Evolutionary conservation across 2,888 invertebrate species (phyloP), one percentile per base, ranked within the genome.

Genomic region (Abscondita cerata): DNA sequence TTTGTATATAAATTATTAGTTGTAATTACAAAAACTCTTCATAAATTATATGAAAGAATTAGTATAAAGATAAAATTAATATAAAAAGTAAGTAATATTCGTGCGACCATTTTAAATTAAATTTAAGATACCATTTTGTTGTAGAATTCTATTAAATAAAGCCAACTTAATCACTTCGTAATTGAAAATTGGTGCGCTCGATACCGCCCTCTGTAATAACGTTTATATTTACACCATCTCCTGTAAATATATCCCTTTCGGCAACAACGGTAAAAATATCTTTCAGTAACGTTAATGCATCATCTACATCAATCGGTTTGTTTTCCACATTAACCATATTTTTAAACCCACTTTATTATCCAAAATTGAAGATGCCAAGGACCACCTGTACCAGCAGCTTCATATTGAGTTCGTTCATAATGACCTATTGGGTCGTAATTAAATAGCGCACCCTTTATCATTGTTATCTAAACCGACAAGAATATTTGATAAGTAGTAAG

Each of bases 341-440:
- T 76, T 91, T 66, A 89, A 86, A 1, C 95, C 97, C 79, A 98
- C 88, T 84, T 98, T 97, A 80, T 96, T 98, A 79, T 99, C 99
- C 40, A 99, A 85, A 16, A 99, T 85, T 0, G 99, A 98, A 78
- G 97, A 97, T 65, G 99, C 83, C 73, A 98, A 83, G 1, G 92
- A 87, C 1, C 93, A 93, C 97, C 92, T 1, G 96, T 93, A 20
- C 99, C 99, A 0, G 92, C 92, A 11, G 97, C 96, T 68, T 91
- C 87, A 80, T 90, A 98, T 9, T 84, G 87, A 0, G 90, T 86
- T 60, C 90, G 86, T 79, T 97, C 97, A 73, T 92, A 93, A 74
- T 96, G 96, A 0, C 99, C 99, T 68, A 99, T 92, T 0, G 98
- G 98, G 80, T 99, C 99, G 79, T 98, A 99, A 75, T 93, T 93